Evolutionary conservation across 2,113 vertebrate genomes (phyloP), one percentile per base, ranked within the genome.

Genomic region (Lepus timidus): DNA sequence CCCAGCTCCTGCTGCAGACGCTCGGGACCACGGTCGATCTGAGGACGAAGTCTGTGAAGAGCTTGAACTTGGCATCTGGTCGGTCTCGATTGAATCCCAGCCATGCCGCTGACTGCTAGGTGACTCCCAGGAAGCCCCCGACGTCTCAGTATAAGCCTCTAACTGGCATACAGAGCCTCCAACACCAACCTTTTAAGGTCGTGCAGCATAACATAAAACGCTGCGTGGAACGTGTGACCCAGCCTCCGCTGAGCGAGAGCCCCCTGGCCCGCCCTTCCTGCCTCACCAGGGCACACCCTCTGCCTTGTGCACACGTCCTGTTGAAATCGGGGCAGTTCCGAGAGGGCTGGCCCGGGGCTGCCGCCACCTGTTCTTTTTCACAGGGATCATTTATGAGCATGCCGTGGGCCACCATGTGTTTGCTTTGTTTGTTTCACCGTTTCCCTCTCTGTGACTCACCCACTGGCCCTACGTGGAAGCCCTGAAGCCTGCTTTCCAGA

Each of bases 301-400:
- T 61, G 75, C 58, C 44, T 33, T 80, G 39, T 58, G 9, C 3
- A 29, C 64, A 33, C 31, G 12, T 89, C 92, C 96, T 73, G 90
- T 71, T 17, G 62, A 39, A 31, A 65, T 25, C 1, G 4, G 33
- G 44, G 64, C 12, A 49, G 39, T 29, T 31, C 20, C 1, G 10
- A 88, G 44, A 27, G 39, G 16, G 6, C 44, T 39, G 75, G 33
- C 81, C 78, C 14, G 61, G n/a, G 6, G n/a, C 62, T 1, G 62
- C 62, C 19, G 4, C 76, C 95, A 68, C 89, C 73, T 94, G 95
- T 10, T 65, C 85, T 19, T 88, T 91, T 44, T 51, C 62, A 49
- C 55, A 78, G 92, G 62, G 33, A 39, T 88, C 33, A 39, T 58
- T 71, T 61, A 49, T 13, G 31, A 83, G 52, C 25, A 9, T 19